Conservation (phyloP, 2,888 invertebrate genomes). For the Tachina lurida region DNA sequence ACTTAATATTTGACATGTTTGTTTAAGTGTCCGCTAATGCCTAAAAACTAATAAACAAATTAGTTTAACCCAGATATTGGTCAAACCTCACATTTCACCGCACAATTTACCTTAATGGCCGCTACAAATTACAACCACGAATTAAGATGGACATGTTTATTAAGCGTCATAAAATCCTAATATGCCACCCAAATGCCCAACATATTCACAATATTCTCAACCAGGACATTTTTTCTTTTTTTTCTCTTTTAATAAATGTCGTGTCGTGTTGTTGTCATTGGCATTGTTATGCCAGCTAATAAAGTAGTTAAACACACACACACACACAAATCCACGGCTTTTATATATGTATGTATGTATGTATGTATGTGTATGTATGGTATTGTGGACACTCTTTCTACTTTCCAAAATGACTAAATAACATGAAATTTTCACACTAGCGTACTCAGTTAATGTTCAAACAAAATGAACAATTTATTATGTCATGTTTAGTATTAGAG, state of each 20-base stretch:
- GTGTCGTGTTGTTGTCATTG: slow-evolving; percentile 59
- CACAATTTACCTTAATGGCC: slow-evolving; percentile 68
- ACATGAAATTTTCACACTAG: slow-evolving; percentile 64
- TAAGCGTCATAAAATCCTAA: slow-evolving; percentile 60
- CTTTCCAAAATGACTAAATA: slow-evolving; percentile 54
- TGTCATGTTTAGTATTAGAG: slow-evolving; percentile 60
- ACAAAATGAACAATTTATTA: slow-evolving; percentile 67
- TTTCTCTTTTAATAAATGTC: slow-evolving; percentile 50
- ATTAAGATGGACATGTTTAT: slow-evolving; percentile 72
- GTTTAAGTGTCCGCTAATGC: slow-evolving; percentile 51
- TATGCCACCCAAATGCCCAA: slow-evolving; percentile 27
- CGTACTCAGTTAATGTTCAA: slow-evolving; percentile 46
- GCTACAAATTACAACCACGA: slow-evolving; percentile 70
- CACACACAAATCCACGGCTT: slow-evolving; percentile 1
- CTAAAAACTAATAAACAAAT: slow-evolving; percentile 65
- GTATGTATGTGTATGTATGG: not conserved
- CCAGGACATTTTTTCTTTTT: slow-evolving; percentile 22
- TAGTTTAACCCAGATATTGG: slow-evolving; percentile 63
- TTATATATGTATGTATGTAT: not conserved
- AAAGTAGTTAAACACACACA: slow-evolving; percentile 16
- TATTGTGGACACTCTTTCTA: slow-evolving; percentile 30
- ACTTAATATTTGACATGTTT: slow-evolving; percentile 37
- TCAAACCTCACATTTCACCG: slow-evolving; percentile 59
- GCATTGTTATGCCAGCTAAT: slow-evolving; percentile 28
- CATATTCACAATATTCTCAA: not conserved